Evolutionary conservation across 92 coral and sea anemone genomes (phyloP).

Genomic region (Phenganax marumi): DNA sequence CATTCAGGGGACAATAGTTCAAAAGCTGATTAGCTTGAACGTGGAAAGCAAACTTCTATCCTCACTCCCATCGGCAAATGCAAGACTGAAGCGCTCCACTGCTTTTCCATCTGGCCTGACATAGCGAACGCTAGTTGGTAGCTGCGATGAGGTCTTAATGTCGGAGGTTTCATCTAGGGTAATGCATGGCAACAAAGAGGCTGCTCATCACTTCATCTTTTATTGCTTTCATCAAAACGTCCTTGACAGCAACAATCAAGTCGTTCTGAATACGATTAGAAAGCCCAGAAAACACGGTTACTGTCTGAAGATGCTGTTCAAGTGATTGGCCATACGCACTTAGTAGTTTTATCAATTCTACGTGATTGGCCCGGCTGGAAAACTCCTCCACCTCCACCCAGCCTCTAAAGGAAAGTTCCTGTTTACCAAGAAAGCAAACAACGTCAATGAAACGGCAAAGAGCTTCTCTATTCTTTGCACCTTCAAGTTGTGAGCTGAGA

Average conservation of each 20-base stretch:
- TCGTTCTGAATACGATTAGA: constrained; percentile 16
- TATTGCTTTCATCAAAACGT: constrained; percentile 9
- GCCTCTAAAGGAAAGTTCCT: constrained; percentile 16
- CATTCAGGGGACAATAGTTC: no score
- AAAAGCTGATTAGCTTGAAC: no score
- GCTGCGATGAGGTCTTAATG: constrained; percentile 6
- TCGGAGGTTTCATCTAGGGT: no score
- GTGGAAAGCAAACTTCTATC: no score
- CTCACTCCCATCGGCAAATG: no score
- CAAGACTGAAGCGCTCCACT: constrained; percentile 18
- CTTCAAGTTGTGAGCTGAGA: no score
- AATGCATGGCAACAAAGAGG: constrained; percentile 2
- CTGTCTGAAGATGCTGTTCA: constrained; percentile 19
- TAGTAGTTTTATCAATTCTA: not conserved
- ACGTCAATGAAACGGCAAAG: constrained; percentile 6
- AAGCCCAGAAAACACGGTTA: no score
- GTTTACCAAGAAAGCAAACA: no score
- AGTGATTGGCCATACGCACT: not conserved
- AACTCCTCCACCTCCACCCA: constrained; percentile 4
- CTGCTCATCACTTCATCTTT: constrained; percentile 4
- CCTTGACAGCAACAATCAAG: not conserved
- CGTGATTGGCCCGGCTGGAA: not conserved
- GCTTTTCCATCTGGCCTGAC: not conserved
- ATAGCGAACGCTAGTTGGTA: constrained; percentile 1
- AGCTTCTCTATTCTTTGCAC: not conserved